Base-by-base conservation (phyloP, 1,140 invertebrate species). In the Rhyzopertha dominica region DNA sequence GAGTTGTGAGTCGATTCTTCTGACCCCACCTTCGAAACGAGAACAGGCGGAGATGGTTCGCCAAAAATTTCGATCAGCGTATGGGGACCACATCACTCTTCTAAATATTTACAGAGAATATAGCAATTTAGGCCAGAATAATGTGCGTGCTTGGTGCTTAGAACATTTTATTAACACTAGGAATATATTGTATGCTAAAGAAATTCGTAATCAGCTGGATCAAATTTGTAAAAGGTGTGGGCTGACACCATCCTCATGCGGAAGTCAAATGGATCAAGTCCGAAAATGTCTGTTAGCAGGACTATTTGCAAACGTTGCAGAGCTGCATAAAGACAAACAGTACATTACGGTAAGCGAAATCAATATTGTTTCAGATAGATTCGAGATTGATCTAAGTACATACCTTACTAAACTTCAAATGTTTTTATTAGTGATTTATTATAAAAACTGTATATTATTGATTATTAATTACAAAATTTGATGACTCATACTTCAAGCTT, bases 31-130 rank as follows among this genome's bases (percentile, higher is more conserved):
- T 48, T 71, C 74, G 31, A 78, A 84, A 67, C 66, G 75, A 43
- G 83, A 85, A 60, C 75, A 85, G 63, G 84, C 82, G 2, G 56
- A 76, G 10, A 73, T 74, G 48, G 77, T 80, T 7, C 77, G 82
- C 61, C 73, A 77, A 37, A 95, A 95, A 67, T 97, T 97, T 70
- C 66, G 79, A 39, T 87, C 90, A 0, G 76, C 80, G 31, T 80
- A 92, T 55, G 95, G 95, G 7, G 95, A 99, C 72, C 92, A 95
- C 62, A 75, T 98, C 1, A 96, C 88, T 7, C 69, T 96, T 20
- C 69, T 98, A 0, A 97, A 96, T 69, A 82, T 97, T 14, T 96
- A 81, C 62, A 80, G 82, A 55, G 81, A 81, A 5, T 97, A 81
- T 67, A 79, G 75, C 46, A 82, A 79, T 59, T 72, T 78, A 3